These are phyloP conservation scores for Labeo catla DNA, from an alignment of 2,113 vertebrate species.

Conservation along the genomic window DNA sequence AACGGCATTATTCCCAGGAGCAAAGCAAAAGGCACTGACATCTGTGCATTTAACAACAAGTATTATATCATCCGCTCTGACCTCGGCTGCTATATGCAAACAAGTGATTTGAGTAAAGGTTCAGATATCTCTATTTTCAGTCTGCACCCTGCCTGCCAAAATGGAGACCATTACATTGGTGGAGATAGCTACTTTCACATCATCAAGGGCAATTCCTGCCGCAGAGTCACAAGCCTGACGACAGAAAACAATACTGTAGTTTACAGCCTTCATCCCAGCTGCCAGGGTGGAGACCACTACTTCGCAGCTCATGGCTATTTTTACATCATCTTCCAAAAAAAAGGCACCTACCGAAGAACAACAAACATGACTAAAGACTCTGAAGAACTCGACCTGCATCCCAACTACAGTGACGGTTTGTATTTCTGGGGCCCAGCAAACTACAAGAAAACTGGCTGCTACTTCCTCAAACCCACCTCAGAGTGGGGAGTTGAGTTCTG, in stretches of 20 bases:
- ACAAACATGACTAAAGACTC: not conserved
- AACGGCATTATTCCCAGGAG: not conserved
- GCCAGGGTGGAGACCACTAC: conserved; percentile 16
- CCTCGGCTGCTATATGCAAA: not conserved
- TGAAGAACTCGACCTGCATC: not conserved
- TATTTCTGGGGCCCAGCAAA: conserved; percentile 12
- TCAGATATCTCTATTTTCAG: not conserved
- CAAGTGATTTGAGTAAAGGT: not conserved
- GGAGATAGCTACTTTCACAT: not conserved
- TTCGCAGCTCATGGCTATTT: not conserved
- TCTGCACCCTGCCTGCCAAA: conserved; percentile 14
- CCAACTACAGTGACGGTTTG: not conserved
- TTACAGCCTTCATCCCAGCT: not conserved
- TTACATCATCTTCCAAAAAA: conserved; percentile 12
- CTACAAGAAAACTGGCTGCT: not conserved
- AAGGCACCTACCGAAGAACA: not conserved
- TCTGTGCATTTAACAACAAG: not conserved
- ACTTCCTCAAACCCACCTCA: not conserved
- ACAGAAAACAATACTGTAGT: not conserved
- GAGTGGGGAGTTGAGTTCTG: conserved; percentile 4
- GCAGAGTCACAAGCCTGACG: not conserved
- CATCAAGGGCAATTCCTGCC: not conserved
- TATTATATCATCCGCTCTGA: not conserved
- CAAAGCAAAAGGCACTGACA: not conserved
- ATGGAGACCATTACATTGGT: conserved; percentile 28